Base-by-base conservation (phyloP, 2,113 vertebrate species). In the Pampusana beccarii region DNA sequence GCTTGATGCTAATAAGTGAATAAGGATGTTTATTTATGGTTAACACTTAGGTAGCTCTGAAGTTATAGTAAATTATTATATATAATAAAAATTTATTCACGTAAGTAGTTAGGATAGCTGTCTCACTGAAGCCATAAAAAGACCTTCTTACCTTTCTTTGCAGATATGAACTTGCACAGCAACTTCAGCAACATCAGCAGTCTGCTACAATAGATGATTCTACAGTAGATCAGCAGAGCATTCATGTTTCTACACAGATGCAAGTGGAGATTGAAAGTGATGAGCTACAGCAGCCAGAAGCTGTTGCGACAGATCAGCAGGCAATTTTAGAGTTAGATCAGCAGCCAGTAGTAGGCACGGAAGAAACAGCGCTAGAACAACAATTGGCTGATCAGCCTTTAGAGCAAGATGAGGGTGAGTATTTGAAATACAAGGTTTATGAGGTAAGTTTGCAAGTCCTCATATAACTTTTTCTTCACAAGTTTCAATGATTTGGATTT, bases 131-230 rank as follows among this genome's bases (percentile, higher is more conserved):
- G 19, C 34, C 31, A 16, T 74, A 44, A 61, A 87, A 86, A 65
- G 33, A 18, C 7, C 44, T 72, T 42, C 50, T 67, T 71, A n/a
- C 50, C 17, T 91, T 91, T 57, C 69, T 69, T 83, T 46, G 23
- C 87, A 99, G 99, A 81, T 99, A 99, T 1, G 99, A 99, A 96
- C 98, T 99, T 74, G 99, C 99, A 38, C 99, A 99, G 93, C 99
- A 99, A 96, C 98, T 99, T 34, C 99, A 99, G 87, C 99, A 99
- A 74, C 98, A 98, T 87, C 98, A 98, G 89, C 96, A 97, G 26
- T 96, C 98, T 42, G 36, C 98, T 88, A 94, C 99, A 6, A 48
- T 98, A 86, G 99, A 98, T 3, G 98, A 98, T 86, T 95, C 98
- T 54, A 72, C 98, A 4, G 97, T 98, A 85, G 98, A 98, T 83